Evolutionary conservation across 2,113 vertebrate species (phyloP).

Genomic region (Trogon surrucura): DNA sequence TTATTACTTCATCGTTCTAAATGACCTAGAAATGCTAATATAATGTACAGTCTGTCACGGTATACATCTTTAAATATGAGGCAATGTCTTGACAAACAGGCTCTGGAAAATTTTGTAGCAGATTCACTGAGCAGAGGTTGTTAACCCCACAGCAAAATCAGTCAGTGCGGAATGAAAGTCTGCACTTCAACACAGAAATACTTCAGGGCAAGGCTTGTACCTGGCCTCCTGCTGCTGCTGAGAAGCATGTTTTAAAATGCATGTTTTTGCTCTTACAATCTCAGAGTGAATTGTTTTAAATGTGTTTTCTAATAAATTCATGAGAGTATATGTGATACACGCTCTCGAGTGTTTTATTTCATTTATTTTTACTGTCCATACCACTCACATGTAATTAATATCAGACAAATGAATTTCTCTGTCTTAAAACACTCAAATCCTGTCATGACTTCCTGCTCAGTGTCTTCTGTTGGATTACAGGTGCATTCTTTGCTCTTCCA

Average conservation of each 20-base stretch:
- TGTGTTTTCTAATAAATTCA: background rate
- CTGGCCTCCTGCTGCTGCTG: background rate
- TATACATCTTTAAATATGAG: background rate
- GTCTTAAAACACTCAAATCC: background rate
- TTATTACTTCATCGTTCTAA: background rate
- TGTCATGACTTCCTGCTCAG: background rate
- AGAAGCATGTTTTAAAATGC: background rate
- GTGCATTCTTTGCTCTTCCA: background rate
- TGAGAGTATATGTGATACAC: background rate
- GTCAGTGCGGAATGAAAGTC: background rate
- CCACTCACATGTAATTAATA: background rate
- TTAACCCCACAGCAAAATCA: background rate
- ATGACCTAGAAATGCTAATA: background rate
- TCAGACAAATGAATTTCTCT: background rate
- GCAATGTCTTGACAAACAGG: background rate
- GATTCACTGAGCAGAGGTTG: background rate
- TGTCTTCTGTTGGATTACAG: background rate
- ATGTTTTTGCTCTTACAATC: background rate
- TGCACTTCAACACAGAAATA: background rate
- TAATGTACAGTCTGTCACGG: background rate
- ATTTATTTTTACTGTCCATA: background rate
- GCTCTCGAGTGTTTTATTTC: background rate
- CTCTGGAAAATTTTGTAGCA: background rate
- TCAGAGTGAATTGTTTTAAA: background rate
- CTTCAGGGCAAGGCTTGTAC: background rate